Conservation (phyloP, 2,797 vertebrate species). For the Alauda arvensis region DNA sequence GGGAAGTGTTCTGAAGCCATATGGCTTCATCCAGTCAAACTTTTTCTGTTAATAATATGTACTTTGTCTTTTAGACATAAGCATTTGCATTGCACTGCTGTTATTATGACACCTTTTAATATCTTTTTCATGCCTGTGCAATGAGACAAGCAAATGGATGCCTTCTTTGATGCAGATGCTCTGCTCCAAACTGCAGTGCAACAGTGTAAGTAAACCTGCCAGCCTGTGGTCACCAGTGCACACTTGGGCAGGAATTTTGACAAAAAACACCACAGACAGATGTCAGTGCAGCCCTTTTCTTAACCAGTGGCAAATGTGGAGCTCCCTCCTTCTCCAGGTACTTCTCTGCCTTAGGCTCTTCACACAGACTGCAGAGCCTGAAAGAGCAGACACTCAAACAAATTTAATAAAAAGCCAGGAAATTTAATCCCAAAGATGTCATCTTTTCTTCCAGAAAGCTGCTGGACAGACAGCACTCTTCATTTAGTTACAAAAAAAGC, state of each 20-base stretch:
- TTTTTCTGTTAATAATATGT: not conserved
- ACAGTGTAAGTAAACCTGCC: not conserved
- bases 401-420: not conserved
- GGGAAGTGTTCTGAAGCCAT: not conserved
- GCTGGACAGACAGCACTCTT: not conserved
- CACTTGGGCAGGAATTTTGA: not conserved
- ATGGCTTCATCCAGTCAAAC: not conserved
- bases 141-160: not conserved
- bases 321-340: fast-evolving
- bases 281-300: not conserved
- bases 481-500: not conserved
- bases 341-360: not conserved
- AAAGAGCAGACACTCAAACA: not conserved
- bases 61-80: not conserved
- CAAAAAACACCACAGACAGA: not conserved
- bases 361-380: not conserved
- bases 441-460: not conserved
- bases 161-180: not conserved
- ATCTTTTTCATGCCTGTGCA: not conserved
- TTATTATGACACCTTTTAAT: not conserved
- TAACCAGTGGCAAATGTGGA: not conserved
- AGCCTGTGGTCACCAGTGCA: not conserved
- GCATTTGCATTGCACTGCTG: not conserved
- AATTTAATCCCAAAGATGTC: not conserved
- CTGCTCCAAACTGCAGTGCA: not conserved